Evolutionary conservation across 92 coral and sea anemone genomes (phyloP), one percentile per base, ranked within the genome.

Genomic region (Zoanthus sociatus): DNA sequence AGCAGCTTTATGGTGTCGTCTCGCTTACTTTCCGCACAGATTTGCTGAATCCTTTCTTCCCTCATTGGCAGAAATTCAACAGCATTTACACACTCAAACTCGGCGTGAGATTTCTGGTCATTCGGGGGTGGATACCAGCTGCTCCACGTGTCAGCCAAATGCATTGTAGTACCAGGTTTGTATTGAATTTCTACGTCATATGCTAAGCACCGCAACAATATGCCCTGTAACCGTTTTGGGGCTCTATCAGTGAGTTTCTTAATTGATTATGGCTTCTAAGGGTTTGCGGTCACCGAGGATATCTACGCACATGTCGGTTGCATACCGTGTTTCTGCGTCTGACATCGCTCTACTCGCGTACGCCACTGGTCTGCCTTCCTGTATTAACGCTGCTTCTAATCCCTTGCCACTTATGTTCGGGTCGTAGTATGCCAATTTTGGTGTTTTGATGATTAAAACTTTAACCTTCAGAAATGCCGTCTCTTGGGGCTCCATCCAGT

Each of bases 341-440:
- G 86, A 68, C 47, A 78, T 79, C 7, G 79, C 75, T 17, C 83
- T 48, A 21, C 91, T 83, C 31, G 91, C 91, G 26, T 82, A 74
- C 5, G 91, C 91, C 6, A 83, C 50, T 9, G 83, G 87, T 56
- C 63, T 20, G 21, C 87, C 91, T 33, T 88, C 91, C 55, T 88
- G 84, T 61, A 88, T 7, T n/a, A 88, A 63, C 0, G 88, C 83
- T 0, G 60, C 89, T n/a, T 84, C 89, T 13, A 88, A 51, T 45
- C 87, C 87, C 26, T 15, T 84, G 37, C 60, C 73, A 47, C 91
- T 87, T 15, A 75, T 77, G 21, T 82, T 26, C 26, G 26, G 26
- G 26, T 26, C 26, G 26, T 26, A 26, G 26, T 26, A 26, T 26
- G 26, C 26, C 26, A 0, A 26, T 26, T 26, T 26, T 26, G 26